phyloP scores from a whole-genome alignment of 2,888 invertebrate species.

The Pammene aurita region DNA sequence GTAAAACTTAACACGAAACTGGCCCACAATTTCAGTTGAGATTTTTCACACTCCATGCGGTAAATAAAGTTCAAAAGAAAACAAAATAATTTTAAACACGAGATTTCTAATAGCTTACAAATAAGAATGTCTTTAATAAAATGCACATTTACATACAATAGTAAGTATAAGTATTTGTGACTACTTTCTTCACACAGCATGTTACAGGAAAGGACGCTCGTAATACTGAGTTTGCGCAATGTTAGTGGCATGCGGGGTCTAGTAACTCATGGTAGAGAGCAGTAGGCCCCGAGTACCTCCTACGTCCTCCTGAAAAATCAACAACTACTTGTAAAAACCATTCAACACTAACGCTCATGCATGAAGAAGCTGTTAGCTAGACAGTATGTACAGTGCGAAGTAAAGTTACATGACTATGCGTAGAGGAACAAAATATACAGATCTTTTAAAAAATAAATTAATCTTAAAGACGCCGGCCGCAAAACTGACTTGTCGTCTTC shows the following conservation, averaged over 20 bases:
- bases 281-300: conserved; percentile 85
- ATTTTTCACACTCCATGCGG: conserved; percentile 63
- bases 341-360: conserved; percentile 63
- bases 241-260: conserved; percentile 58
- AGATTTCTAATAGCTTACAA: conserved; percentile 51
- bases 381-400: conserved; percentile 64
- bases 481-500: conserved; percentile 44
- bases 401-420: conserved; percentile 68
- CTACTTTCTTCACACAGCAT: conserved; percentile 57
- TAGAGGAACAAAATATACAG: conserved; percentile 80
- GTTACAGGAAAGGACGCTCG: conserved; percentile 61
- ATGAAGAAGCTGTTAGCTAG: conserved; percentile 68
- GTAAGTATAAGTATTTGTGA: conserved; percentile 39
- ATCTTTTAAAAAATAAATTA: conserved; percentile 69
- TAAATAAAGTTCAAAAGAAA: conserved; percentile 54
- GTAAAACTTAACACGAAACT: conserved; percentile 58
- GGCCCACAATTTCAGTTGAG: conserved; percentile 72
- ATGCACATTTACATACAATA: conserved; percentile 60
- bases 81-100: conserved; percentile 46
- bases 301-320: conserved; percentile 87
- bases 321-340: conserved; percentile 71
- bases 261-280: conserved; percentile 86
- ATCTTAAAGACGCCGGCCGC: conserved; percentile 57
- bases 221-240: conserved; percentile 63
- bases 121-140: conserved; percentile 64